Evolutionary conservation across 2,888 invertebrate species (phyloP).

Genomic region (Cephus nigrinus): DNA sequence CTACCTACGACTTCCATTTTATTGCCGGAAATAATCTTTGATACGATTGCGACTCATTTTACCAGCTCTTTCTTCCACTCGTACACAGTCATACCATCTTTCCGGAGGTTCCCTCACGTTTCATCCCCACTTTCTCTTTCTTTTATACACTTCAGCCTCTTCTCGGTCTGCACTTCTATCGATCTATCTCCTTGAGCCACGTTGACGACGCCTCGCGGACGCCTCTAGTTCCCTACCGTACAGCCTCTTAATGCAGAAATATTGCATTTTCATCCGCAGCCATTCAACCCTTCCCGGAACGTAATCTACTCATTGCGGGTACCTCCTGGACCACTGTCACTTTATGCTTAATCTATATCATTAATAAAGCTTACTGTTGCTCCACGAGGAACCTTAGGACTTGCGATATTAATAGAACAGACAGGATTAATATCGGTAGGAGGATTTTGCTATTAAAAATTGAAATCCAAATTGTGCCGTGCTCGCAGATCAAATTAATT

Average conservation of each 20-base stretch:
- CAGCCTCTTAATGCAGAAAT: conserved; percentile 31
- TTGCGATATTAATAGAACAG: conserved; percentile 48
- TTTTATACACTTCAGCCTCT: background rate
- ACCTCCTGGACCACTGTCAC: conserved; percentile 41
- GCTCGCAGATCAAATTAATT: background rate
- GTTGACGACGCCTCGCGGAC: conserved; percentile 1
- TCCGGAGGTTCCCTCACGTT: background rate
- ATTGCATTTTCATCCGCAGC: conserved; percentile 36
- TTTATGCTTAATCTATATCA: conserved; percentile 59
- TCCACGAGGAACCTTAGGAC: conserved; percentile 42
- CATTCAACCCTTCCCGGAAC: conserved; percentile 35
- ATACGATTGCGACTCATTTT: conserved; percentile 56
- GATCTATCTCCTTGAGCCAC: conserved; percentile 10
- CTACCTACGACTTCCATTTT: conserved; percentile 49
- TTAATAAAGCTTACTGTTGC: conserved; percentile 59
- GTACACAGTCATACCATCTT: background rate
- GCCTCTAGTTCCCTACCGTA: conserved; percentile 8
- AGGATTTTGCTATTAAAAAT: background rate
- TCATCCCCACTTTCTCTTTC: background rate
- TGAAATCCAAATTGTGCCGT: background rate
- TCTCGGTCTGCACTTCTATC: background rate
- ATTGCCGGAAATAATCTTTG: conserved; percentile 64
- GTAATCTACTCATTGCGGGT: conserved; percentile 17
- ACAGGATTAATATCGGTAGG: conserved; percentile 16
- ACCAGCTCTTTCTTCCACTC: conserved; percentile 35